Conservation (phyloP, 2,888 invertebrate genomes). For the Drosophila neoperkinsi region DNA sequence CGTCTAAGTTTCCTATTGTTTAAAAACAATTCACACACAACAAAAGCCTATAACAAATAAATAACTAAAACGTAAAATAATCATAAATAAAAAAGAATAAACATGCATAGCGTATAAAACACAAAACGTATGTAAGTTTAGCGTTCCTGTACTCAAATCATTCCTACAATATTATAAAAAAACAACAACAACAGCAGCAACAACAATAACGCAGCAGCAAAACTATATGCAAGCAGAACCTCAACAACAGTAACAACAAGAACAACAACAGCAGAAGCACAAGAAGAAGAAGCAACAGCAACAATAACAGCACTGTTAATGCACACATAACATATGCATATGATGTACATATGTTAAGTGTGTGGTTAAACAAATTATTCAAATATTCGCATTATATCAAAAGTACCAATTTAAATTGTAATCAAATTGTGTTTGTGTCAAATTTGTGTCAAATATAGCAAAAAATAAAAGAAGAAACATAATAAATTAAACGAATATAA, state of each 20-base stretch:
- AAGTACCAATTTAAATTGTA: conserved; percentile 27
- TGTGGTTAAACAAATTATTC: conserved; percentile 58
- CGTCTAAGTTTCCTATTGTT: conserved; percentile 53
- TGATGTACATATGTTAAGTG: conserved; percentile 10
- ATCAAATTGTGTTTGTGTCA: conserved; percentile 45
- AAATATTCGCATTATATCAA: conserved; percentile 51
- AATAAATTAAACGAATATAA: conserved; percentile 14
- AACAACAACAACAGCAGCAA: conserved; percentile 37
- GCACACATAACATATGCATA: conserved; percentile 57
- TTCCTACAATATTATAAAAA: conserved; percentile 65
- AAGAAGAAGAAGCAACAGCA: conserved; percentile 26
- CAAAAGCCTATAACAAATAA: conserved; percentile 38
- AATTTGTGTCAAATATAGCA: conserved; percentile 48
- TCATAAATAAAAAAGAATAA: conserved; percentile 21
- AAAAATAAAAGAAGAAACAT: conserved; percentile 18
- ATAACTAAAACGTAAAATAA: conserved; percentile 36
- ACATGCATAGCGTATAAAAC: conserved; percentile 21
- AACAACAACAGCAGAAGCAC: conserved; percentile 22
- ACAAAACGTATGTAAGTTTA: conserved; percentile 56
- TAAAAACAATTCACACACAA: conserved; percentile 32
- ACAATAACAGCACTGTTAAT: conserved; percentile 61
- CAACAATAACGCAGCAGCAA: conserved; percentile 35
- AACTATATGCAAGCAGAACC: conserved; percentile 43
- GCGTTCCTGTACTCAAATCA: conserved; percentile 81
- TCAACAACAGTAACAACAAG: conserved; percentile 18